Percentiles rank a stretch among this genome's conserved stretches.
phyloP scores from a whole-genome alignment of 2,113 vertebrate genomes.

The Myrmecobius fasciatus region DNA sequence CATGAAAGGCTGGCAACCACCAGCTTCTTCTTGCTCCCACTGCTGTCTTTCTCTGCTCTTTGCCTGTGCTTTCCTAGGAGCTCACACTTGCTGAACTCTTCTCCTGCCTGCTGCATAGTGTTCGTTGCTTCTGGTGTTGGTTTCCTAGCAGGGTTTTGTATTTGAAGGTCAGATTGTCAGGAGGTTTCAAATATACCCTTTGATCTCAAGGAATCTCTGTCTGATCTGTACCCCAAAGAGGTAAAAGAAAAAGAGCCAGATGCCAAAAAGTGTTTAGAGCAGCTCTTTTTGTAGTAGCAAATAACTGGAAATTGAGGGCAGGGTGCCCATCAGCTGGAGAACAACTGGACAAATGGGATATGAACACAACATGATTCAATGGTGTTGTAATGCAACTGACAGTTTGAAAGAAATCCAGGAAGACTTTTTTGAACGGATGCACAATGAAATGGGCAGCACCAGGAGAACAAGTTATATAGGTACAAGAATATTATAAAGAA shows the following conservation, averaged over 20 bases:
- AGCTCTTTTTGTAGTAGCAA: background rate
- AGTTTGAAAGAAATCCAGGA: background rate
- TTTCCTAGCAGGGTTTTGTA: background rate
- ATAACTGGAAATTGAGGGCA: background rate
- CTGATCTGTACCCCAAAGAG: background rate
- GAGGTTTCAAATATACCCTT: background rate
- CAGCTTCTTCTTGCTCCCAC: background rate
- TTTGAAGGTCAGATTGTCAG: background rate
- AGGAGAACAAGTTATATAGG: background rate
- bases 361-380: background rate
- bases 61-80: background rate
- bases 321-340: background rate
- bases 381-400: background rate
- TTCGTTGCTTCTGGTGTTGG: background rate
- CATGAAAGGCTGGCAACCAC: fast-evolving
- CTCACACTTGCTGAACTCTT: fast-evolving
- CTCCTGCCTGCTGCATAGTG: background rate
- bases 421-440: background rate
- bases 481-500: background rate
- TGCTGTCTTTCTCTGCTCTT: background rate
- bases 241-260: background rate
- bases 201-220: background rate
- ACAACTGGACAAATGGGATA: background rate
- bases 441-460: background rate
- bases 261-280: background rate